These are phyloP conservation scores for Circaetus cinerascens DNA, from an alignment of 2,113 vertebrate species.

Conservation along the genomic window DNA sequence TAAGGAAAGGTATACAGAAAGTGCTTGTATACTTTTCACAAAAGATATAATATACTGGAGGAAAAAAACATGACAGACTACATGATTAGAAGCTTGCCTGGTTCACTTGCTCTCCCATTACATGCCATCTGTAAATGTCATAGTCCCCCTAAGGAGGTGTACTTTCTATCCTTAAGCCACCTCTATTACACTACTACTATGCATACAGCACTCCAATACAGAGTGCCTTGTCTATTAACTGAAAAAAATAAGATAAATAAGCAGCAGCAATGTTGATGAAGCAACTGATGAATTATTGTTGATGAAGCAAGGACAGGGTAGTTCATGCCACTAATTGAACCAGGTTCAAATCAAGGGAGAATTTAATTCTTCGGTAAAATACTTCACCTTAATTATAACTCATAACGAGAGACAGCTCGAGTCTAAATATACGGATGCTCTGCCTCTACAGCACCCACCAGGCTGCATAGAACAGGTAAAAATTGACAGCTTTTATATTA, in stretches of 20 bases:
- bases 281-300: background rate
- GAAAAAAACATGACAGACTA: background rate
- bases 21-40: background rate
- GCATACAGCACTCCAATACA: background rate
- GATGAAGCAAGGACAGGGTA: background rate
- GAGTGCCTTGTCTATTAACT: background rate
- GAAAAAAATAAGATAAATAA: background rate
- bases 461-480: background rate
- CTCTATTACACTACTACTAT: background rate
- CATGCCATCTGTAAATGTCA: background rate
- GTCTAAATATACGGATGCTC: slow-evolving; percentile 20
- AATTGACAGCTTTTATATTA: slow-evolving; percentile 21
- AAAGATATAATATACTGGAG: background rate
- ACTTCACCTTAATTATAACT: slow-evolving; percentile 15
- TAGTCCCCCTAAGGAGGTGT: fast-evolving
- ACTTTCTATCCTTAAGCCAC: background rate
- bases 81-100: background rate
- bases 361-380: slow-evolving; percentile 10
- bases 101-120: background rate
- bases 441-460: background rate
- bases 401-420: background rate
- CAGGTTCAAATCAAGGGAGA: slow-evolving; percentile 8
- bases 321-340: background rate
- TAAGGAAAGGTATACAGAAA: background rate
- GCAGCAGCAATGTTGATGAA: background rate